These are phyloP conservation scores for Tipula unca DNA, from an alignment of 2,888 invertebrate species.

Conservation along the genomic window DNA sequence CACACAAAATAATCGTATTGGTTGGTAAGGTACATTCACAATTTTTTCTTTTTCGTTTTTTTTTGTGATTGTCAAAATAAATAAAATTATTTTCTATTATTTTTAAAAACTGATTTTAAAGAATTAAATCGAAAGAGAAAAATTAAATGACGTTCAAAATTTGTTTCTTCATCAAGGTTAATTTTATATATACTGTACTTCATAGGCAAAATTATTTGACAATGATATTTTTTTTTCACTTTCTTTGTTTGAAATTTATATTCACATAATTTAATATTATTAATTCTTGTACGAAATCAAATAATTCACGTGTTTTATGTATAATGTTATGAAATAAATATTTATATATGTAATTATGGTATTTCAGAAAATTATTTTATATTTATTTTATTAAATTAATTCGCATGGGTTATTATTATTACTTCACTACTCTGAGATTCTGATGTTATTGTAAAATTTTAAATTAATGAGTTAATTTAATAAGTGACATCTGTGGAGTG, in stretches of 20 bases:
- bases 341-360: not conserved
- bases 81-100: not conserved
- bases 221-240: not conserved
- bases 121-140: not conserved
- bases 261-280: not conserved
- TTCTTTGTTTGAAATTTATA: not conserved
- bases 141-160: constrained; percentile 9
- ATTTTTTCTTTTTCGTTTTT: not conserved
- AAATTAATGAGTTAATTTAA: not conserved
- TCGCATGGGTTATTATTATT: not conserved
- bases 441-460: not conserved
- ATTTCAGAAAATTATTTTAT: not conserved
- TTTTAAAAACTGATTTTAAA: not conserved
- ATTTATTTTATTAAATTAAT: not conserved
- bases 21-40: not conserved
- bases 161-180: constrained; percentile 2
- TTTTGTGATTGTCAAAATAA: not conserved
- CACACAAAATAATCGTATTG: not conserved
- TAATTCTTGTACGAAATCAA: not conserved
- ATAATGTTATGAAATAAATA: not conserved
- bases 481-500: not conserved
- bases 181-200: not conserved
- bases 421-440: not conserved
- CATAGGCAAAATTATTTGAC: not conserved
- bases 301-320: not conserved